Evolutionary conservation across 1,140 invertebrate species (phyloP), one percentile per base, ranked within the genome.

Genomic region (Papilio polytes): DNA sequence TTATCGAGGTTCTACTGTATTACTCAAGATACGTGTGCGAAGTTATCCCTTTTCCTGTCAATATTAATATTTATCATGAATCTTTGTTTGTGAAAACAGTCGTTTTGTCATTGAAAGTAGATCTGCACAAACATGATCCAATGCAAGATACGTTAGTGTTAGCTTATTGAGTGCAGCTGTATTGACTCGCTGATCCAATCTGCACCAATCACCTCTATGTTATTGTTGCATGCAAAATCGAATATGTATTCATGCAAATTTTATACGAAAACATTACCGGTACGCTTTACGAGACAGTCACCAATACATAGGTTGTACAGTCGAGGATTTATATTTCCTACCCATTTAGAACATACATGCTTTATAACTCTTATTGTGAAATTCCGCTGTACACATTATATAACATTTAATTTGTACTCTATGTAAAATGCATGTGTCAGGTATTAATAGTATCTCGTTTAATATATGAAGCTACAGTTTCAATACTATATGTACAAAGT

Each of bases 51-150:
- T 56, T 51, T 48, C 13, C 26, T 22, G 26, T 31, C 46, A 78
- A 74, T 48, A 74, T 74, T 20, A 74, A 74, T 74, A 78, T 78
- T 31, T 78, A 78, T 41, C 10, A 36, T 20, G 56, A 20, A 41
- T 44, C n/a, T 56, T 59, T 78, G 76, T 59, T 66, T 78, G 56
- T 44, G 76, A 63, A 63, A 78, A 63, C 56, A 63, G 56, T n/a
- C 20, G 76, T 78, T 78, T 78, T 78, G 76, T 78, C 56, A 78
- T 78, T 78, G 36, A 66, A 51, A 77, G 22, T 53, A 56, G 44
- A 63, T 78, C 41, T 56, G 56, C 26, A 63, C 18, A 63, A 63
- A 78, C 76, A 59, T 4, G 51, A 46, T 56, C 1, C 10, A 53
- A 31, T 53, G 51, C 7, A n/a, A 6, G 13, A n/a, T 56, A 53